Evolutionary conservation across 2,113 vertebrate genomes (phyloP), one percentile per base, ranked within the genome.

Genomic region (Microcebus jonahi): DNA sequence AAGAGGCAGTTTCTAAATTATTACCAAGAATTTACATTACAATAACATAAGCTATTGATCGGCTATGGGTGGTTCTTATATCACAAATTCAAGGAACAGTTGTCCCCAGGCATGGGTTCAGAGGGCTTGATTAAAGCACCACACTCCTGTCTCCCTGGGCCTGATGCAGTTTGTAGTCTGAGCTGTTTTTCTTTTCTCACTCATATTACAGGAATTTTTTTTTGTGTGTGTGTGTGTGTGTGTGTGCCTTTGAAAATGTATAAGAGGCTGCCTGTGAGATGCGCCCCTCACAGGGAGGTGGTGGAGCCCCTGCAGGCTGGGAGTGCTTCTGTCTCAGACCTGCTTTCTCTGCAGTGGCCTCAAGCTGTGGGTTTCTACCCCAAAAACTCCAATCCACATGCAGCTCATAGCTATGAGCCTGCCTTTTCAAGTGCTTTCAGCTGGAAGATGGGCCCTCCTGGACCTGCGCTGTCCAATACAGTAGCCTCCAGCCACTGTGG

Each of bases 401-500:
- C 23, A 17, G 12, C 29, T 81, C 25, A 5, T 5, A 15, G 27
- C 34, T 4, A 25, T 5, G 17, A 18, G 9, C 31, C 53, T 65
- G 36, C 2, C 31, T 71, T 45, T 82, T 23, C 13, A 55, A 27
- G 34, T 31, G 13, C 70, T n/a, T 77, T 34, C 61, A 48, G 29
- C n/a, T 4, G 5, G 34, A 55, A 3, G 34, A 8, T 4, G 2
- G 10, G 42, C 3, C 2, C 75, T 68, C 8, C 65, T 61, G 50
- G 34, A 17, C 42, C 53, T 67, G 57, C 7, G 1, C 18, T 50
- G 29, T 34, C 34, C 7, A 3, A 0, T 5, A 13, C 2, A 6
- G 34, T 21, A 17, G 1, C 17, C 15, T 9, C 31, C 27, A 79
- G 75, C 48, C 31, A 3, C 12, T 7, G 8, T 71, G 63, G 42